Evolutionary conservation across 2,113 vertebrate species (phyloP).

Genomic region (Prochilodus magdalenae): DNA sequence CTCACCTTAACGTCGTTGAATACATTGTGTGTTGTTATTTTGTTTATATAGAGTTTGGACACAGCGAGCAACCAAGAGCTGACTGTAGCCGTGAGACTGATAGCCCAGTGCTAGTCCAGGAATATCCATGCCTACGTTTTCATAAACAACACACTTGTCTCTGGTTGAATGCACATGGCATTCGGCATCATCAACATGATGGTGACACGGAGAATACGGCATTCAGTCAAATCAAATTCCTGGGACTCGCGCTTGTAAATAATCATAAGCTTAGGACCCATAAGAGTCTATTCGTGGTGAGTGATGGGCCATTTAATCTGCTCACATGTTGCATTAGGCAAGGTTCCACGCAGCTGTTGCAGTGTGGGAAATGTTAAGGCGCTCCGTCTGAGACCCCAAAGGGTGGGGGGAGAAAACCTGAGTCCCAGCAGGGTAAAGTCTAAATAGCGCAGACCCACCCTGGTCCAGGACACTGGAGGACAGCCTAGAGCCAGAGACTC

Average conservation of each 20-base stretch:
- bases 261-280: background rate
- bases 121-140: too few relatives aligned
- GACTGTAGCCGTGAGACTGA: too few relatives aligned
- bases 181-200: too few relatives aligned
- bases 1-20: too few relatives aligned
- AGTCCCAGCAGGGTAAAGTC: constrained; percentile 7
- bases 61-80: too few relatives aligned
- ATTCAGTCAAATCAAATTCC: background rate
- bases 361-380: constrained; percentile 18
- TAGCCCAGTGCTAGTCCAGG: too few relatives aligned
- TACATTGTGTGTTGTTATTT: too few relatives aligned
- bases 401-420: background rate
- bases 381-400: background rate
- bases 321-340: background rate
- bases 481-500: background rate
- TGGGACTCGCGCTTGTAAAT: background rate
- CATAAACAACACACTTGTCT: too few relatives aligned
- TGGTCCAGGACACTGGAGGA: background rate
- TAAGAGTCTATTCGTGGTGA: background rate
- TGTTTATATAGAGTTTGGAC: too few relatives aligned
- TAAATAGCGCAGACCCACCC: background rate
- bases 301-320: background rate
- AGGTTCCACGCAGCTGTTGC: constrained; percentile 32
- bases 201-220: background rate
- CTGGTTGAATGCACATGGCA: too few relatives aligned